Evolutionary conservation across 2,113 vertebrate species (phyloP).

Genomic region (Pituophis catenifer): DNA sequence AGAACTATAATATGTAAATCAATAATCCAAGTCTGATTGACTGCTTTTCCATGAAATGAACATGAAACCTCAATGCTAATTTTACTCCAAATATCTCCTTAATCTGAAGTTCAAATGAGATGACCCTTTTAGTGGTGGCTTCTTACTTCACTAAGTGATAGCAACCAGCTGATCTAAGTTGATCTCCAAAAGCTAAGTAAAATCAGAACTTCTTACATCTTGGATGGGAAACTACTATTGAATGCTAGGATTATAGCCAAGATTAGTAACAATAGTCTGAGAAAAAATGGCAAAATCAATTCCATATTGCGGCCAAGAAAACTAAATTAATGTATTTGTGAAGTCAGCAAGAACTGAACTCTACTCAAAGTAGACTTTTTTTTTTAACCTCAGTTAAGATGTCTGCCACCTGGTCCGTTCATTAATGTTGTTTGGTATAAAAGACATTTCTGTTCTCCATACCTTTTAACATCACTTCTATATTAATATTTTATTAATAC

Average conservation of each 20-base stretch:
- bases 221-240: not conserved
- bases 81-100: not conserved
- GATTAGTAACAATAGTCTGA: not conserved
- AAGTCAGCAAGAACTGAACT: not conserved
- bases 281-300: not conserved
- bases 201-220: not conserved
- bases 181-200: not conserved
- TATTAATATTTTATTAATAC: not conserved
- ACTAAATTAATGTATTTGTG: not conserved
- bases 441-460: not conserved
- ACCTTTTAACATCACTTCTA: not conserved
- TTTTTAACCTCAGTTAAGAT: not conserved
- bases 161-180: not conserved
- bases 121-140: not conserved
- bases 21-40: not conserved
- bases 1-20: not conserved
- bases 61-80: not conserved
- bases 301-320: not conserved
- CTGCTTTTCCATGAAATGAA: not conserved
- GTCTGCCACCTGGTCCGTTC: not conserved
- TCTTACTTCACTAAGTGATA: not conserved
- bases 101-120: not conserved
- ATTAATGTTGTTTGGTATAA: not conserved
- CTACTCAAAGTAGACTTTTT: not conserved
- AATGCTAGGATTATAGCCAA: not conserved